Evolutionary conservation across 2,888 invertebrate genomes (phyloP).

Genomic region (Ganaspis brasiliensis): DNA sequence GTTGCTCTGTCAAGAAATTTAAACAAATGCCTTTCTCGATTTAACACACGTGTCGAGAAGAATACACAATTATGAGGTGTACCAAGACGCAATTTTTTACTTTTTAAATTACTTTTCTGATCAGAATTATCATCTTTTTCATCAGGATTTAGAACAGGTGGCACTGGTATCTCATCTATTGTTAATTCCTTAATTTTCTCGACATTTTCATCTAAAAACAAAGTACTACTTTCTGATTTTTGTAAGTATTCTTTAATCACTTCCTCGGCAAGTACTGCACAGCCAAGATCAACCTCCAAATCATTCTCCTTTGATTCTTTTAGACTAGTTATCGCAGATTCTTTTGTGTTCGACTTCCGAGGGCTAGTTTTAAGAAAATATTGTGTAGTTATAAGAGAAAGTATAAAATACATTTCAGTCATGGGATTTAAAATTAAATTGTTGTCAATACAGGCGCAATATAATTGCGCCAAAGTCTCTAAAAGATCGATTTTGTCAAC

Average conservation of each 20-base stretch:
- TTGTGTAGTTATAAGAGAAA: slow-evolving; percentile 84
- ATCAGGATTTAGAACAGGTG: slow-evolving; percentile 9
- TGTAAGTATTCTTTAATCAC: not conserved
- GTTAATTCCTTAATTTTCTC: slow-evolving; percentile 35
- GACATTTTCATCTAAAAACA: not conserved
- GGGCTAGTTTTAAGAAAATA: slow-evolving; percentile 56
- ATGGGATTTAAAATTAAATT: slow-evolving; percentile 85
- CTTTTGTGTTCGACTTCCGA: not conserved
- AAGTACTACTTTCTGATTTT: not conserved
- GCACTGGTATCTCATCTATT: slow-evolving; percentile 40
- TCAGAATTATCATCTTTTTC: not conserved
- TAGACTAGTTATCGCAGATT: not conserved
- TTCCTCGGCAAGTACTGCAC: slow-evolving; percentile 53
- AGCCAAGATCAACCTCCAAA: slow-evolving; percentile 66
- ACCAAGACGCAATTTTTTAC: slow-evolving; percentile 56
- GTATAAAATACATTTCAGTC: slow-evolving; percentile 87
- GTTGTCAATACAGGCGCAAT: slow-evolving; percentile 83
- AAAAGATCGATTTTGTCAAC: slow-evolving; percentile 82
- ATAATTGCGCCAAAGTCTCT: slow-evolving; percentile 83
- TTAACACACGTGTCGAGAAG: slow-evolving; percentile 87
- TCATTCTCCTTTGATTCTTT: slow-evolving; percentile 52
- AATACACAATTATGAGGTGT: slow-evolving; percentile 87
- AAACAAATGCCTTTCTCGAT: slow-evolving; percentile 83
- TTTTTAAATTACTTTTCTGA: slow-evolving; percentile 1
- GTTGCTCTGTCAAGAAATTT: slow-evolving; percentile 85